These are phyloP conservation scores for Pantherophis alleghaniensis DNA, from an alignment of 2,797 vertebrate species.

Conservation along the genomic window DNA sequence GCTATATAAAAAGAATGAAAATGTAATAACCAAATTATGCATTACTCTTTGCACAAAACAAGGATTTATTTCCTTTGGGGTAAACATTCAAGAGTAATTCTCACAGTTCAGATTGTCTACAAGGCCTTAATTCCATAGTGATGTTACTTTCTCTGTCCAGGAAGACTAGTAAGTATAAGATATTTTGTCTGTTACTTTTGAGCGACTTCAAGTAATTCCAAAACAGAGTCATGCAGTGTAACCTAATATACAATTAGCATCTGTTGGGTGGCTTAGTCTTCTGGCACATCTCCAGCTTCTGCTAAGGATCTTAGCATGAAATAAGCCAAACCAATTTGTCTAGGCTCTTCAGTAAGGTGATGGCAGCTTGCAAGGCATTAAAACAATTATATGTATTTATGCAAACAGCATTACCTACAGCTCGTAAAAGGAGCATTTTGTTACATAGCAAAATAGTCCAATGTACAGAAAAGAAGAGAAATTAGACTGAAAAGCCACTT, in stretches of 20 bases:
- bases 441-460: conserved; percentile 5
- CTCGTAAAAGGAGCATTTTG: conserved; percentile 37
- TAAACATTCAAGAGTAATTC: background rate
- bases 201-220: conserved; percentile 43
- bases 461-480: conserved; percentile 13
- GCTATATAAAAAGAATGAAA: background rate
- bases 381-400: conserved; percentile 24
- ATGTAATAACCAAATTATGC: background rate
- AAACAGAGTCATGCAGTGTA: conserved; percentile 31
- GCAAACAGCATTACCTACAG: background rate
- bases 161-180: conserved; percentile 21
- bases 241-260: conserved; percentile 50
- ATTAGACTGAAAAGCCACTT: background rate
- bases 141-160: background rate
- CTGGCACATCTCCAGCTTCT: conserved; percentile 27
- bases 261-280: conserved; percentile 47
- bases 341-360: conserved; percentile 30
- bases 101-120: background rate
- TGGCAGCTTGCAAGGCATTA: conserved; percentile 10
- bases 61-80: background rate
- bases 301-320: conserved; percentile 30
- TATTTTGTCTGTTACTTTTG: conserved; percentile 40
- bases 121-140: background rate
- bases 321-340: conserved; percentile 51
- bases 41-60: background rate